Percentiles rank a stretch among this genome's conserved stretches.
These are phyloP conservation scores for Drosophila lini DNA, from an alignment of 1,140 invertebrate genomes.

Conservation along the genomic window DNA sequence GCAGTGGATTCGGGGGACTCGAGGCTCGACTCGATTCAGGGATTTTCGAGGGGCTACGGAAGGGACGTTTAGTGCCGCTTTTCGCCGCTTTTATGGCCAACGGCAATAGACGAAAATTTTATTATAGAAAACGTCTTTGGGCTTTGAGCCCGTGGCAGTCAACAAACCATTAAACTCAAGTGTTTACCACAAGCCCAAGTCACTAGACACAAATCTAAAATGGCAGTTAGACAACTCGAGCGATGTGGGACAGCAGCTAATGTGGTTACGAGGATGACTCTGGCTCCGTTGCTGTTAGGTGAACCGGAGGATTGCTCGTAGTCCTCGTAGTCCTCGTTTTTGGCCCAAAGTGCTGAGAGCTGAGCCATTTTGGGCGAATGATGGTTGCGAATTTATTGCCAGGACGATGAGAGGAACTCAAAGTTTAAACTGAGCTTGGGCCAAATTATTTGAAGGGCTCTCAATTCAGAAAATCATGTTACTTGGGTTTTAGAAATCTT, in stretches of 20 bases:
- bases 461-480: background rate
- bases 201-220: constrained; percentile 82
- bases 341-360: constrained; percentile 29
- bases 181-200: constrained; percentile 78
- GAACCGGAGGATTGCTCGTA: constrained; percentile 1
- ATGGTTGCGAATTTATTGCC: constrained; percentile 40
- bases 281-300: constrained; percentile 19
- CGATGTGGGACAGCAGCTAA: constrained; percentile 38
- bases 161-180: constrained; percentile 83
- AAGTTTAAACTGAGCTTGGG: constrained; percentile 8
- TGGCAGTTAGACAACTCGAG: constrained; percentile 72
- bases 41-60: constrained; percentile 14
- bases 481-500: background rate
- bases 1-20: constrained; percentile 40
- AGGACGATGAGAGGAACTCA: constrained; percentile 16
- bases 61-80: constrained; percentile 54
- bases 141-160: constrained; percentile 59
- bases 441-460: background rate
- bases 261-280: constrained; percentile 36
- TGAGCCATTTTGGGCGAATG: constrained; percentile 29
- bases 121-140: constrained; percentile 70
- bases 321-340: constrained; percentile 3
- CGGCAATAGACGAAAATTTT: constrained; percentile 73
- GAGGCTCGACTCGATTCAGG: background rate
- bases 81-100: constrained; percentile 69